Evolutionary conservation across 2,888 invertebrate genomes (phyloP), one percentile per base, ranked within the genome.

Genomic region (Oscheius sp.): DNA sequence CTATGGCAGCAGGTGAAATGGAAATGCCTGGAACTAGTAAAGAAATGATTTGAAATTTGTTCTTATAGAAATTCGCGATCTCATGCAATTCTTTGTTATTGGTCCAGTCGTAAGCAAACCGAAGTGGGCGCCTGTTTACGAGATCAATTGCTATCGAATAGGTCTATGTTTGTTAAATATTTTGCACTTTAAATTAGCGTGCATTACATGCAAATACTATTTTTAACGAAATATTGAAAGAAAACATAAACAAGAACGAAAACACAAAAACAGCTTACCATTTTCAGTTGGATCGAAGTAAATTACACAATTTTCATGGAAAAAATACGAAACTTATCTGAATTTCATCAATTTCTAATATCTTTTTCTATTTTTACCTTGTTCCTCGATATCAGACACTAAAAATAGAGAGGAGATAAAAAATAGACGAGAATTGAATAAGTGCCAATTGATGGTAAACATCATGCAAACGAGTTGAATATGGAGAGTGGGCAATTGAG

Each of bases 11-110:
- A 18, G 43, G 12, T 2, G 71, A 35, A 49, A 18, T 13, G 13
- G 35, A 41, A 41, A 25, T 52, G 1, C 25, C 29, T 29, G 16
- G 18, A 45, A 16, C 21, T 25, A 23, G 18, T n/a, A 66, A 52
- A 29, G 69, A 69, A 3, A 9, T 35, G 3, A 9, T 35, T 35
- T 35, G 9, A n/a, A n/a, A n/a, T n/a, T 29, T 18, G 16, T 55
- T 25, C 27, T 49, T 74, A 59, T 49, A 83, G 83, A 77, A 45
- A 69, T 83, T 3, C 61, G 78, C 0, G 69, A 73, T 18, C 61
- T 79, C 21, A 61, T 80, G 13, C 81, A 83, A n/a, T 81, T 69
- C 64, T 69, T 73, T 13, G 45, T 75, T 1, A 75, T 83, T 58
- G 81, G 83, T 0, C 72, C 78, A 0, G 43, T 70, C 0, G 70